Conservation (phyloP, 2,797 vertebrate species). For the Sebastes iracundus region DNA sequence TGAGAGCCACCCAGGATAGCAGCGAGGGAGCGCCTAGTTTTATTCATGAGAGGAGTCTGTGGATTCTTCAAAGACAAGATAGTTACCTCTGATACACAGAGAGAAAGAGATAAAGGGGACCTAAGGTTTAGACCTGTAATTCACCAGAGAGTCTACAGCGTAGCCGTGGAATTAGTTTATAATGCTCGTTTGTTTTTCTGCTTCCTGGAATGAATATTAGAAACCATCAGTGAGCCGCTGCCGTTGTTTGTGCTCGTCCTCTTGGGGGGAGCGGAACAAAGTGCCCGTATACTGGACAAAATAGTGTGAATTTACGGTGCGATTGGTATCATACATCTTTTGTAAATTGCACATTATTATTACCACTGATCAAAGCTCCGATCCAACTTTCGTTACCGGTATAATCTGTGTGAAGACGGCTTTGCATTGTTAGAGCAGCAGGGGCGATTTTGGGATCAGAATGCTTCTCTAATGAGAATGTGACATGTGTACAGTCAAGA, state of each 20-base stretch:
- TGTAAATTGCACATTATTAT: not conserved
- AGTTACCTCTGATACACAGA: slow-evolving; percentile 43
- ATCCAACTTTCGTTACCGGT: not conserved
- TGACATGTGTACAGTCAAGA: too few relatives aligned
- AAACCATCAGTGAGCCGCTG: not conserved
- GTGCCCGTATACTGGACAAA: not conserved
- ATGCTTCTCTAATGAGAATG: too few relatives aligned
- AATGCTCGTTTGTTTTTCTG: slow-evolving; percentile 45
- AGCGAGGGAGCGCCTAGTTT: slow-evolving; percentile 25
- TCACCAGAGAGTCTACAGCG: not conserved
- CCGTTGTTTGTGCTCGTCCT: slow-evolving; percentile 7
- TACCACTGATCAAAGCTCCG: not conserved
- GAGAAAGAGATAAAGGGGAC: slow-evolving; percentile 28
- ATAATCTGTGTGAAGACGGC: not conserved
- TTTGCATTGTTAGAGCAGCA: not conserved
- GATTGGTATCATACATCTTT: not conserved
- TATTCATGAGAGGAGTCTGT: slow-evolving; percentile 58
- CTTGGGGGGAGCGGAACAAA: not conserved
- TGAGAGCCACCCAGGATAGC: slow-evolving; percentile 23
- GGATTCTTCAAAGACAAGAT: slow-evolving; percentile 61
- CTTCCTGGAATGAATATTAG: slow-evolving; percentile 7
- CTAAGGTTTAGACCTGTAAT: slow-evolving; percentile 25
- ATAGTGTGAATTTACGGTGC: not conserved
- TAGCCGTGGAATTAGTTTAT: slow-evolving; percentile 10
- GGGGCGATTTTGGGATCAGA: too few relatives aligned